Evolutionary conservation across 2,797 vertebrate species (phyloP).

Genomic region (Toxotes lorentzi): DNA sequence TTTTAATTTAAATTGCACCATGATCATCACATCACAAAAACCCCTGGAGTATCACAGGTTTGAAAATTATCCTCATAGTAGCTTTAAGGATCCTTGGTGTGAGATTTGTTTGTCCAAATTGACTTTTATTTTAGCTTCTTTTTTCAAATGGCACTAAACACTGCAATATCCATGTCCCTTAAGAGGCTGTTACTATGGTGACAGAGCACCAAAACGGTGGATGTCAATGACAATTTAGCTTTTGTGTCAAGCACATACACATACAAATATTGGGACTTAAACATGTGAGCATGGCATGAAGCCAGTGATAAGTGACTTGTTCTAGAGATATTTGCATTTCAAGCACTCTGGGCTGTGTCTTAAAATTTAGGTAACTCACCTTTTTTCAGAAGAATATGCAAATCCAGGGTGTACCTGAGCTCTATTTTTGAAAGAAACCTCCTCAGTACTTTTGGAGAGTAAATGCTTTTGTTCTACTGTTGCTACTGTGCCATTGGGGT

Average conservation of each 20-base stretch:
- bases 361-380: too few species aligned
- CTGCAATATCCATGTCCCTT: constrained; percentile 53
- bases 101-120: constrained; percentile 29
- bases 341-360: too few species aligned
- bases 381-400: too few species aligned
- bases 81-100: constrained; percentile 11
- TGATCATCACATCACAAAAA: constrained; percentile 13
- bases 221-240: constrained; percentile 51
- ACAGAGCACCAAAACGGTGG: constrained; percentile 52
- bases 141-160: constrained; percentile 42
- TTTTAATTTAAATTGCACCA: constrained; percentile 16
- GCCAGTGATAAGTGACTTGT: too few species aligned
- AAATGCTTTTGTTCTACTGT: constrained; percentile 26
- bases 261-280: constrained; percentile 30
- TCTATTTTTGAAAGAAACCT: constrained; percentile 13
- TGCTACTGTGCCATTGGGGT: constrained; percentile 1
- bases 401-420: too few species aligned
- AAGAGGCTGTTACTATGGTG: constrained; percentile 69
- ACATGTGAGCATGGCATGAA: constrained; percentile 18
- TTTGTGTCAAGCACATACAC: constrained; percentile 24
- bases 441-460: constrained; percentile 14
- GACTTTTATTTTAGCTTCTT: constrained; percentile 26
- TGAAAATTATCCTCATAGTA: constrained; percentile 21
- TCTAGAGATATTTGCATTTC: too few species aligned
- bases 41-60: constrained; percentile 6